These are phyloP conservation scores for Trisateles emortualis DNA, from an alignment of 2,888 invertebrate genomes.

Conservation along the genomic window DNA sequence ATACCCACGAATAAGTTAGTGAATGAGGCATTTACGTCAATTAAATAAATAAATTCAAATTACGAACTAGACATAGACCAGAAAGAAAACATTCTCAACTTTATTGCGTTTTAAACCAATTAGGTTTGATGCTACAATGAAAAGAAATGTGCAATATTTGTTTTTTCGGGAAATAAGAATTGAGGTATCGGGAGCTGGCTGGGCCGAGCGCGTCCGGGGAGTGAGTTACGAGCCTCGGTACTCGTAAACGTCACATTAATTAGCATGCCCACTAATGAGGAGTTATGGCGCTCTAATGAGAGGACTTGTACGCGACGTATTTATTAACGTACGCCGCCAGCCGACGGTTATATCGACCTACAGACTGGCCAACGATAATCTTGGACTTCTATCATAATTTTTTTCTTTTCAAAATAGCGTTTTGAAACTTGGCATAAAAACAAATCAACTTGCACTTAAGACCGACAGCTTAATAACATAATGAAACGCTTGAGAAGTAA, in stretches of 20 bases:
- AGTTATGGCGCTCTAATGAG: constrained; percentile 86
- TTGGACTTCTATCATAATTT: constrained; percentile 22
- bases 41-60: neutral
- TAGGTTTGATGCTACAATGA: constrained; percentile 43
- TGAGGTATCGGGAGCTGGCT: constrained; percentile 44
- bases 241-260: constrained; percentile 85
- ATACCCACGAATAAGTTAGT: neutral
- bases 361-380: constrained; percentile 47
- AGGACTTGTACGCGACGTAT: constrained; percentile 77
- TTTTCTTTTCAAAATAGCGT: constrained; percentile 29
- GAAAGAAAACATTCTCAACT: neutral
- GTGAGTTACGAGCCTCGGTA: constrained; percentile 66
- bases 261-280: constrained; percentile 85
- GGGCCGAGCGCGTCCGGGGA: constrained; percentile 33
- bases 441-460: constrained; percentile 23
- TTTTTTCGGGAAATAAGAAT: constrained; percentile 41
- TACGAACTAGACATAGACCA: neutral
- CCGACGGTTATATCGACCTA: constrained; percentile 45
- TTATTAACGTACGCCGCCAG: constrained; percentile 43
- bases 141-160: constrained; percentile 33
- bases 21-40: neutral
- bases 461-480: constrained; percentile 38
- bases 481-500: constrained; percentile 31
- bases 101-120: constrained; percentile 39
- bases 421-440: constrained; percentile 11